Percentiles rank a stretch among this genome's conserved stretches.
These are phyloP conservation scores for Archegozetes longisetosus DNA, from an alignment of 1,140 invertebrate species.

Conservation along the genomic window DNA sequence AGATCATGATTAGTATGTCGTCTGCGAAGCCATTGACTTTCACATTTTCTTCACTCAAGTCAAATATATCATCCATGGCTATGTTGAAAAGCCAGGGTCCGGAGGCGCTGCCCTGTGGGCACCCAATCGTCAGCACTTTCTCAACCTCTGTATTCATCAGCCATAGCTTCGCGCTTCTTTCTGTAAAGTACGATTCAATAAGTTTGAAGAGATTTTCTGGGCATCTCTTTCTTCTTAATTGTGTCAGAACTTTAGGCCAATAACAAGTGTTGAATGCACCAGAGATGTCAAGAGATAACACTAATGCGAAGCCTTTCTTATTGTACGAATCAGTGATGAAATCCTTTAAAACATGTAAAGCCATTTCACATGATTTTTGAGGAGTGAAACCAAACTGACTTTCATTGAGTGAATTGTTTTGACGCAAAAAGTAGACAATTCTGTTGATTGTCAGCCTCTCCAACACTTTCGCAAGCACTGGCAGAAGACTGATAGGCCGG, in stretches of 20 bases:
- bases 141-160: not conserved
- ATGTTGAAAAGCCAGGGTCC: not conserved
- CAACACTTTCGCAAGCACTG: slow-evolving; percentile 19
- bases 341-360: not conserved
- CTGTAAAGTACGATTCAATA: not conserved
- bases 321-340: not conserved
- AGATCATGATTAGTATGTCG: not conserved
- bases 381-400: not conserved
- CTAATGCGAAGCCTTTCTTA: not conserved
- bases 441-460: slow-evolving; percentile 19
- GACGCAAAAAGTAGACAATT: slow-evolving; percentile 17
- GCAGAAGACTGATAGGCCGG: slow-evolving; percentile 19
- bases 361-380: not conserved
- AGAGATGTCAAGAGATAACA: not conserved
- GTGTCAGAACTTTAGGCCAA: not conserved
- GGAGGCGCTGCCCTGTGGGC: not conserved
- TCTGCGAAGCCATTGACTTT: not conserved
- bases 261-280: not conserved
- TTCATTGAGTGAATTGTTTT: not conserved
- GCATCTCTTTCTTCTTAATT: not conserved
- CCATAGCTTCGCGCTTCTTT: not conserved
- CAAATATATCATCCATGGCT: not conserved
- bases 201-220: not conserved
- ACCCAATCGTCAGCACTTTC: not conserved
- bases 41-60: not conserved